Percentiles rank a stretch among this genome's conserved stretches.
phyloP scores from a whole-genome alignment of 2,888 invertebrate genomes.

The Ochropleura plecta region DNA sequence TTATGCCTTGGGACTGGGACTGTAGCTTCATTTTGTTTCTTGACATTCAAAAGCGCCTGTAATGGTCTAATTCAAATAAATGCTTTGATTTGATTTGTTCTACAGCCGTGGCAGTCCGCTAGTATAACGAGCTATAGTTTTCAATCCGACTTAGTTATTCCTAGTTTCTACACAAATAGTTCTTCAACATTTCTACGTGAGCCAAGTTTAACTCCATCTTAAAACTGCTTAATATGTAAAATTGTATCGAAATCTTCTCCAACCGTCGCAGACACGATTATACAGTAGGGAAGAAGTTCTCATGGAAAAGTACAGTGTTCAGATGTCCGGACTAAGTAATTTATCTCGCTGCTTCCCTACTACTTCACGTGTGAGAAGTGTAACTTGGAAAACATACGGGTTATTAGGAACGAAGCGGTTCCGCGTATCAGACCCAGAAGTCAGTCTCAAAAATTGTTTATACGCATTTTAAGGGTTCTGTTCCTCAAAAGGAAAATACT shows the following conservation, averaged over 20 bases:
- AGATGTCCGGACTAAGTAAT: slow-evolving; percentile 74
- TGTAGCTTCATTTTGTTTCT: too few relatives aligned
- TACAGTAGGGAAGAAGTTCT: slow-evolving; percentile 55
- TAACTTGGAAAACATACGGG: slow-evolving; percentile 59
- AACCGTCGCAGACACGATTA: slow-evolving; percentile 58
- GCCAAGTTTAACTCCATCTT: slow-evolving; percentile 50
- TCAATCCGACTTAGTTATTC: slow-evolving; percentile 4
- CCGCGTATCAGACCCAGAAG: neutral
- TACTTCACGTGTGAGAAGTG: slow-evolving; percentile 69
- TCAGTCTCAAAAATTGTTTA: too few relatives aligned
- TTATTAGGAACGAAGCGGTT: slow-evolving; percentile 8
- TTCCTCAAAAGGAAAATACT: too few relatives aligned
- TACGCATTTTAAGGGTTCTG: too few relatives aligned
- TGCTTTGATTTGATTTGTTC: too few relatives aligned
- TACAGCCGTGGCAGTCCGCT: neutral
- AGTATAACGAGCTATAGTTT: neutral
- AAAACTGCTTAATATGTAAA: slow-evolving; percentile 62
- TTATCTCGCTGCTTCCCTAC: slow-evolving; percentile 67
- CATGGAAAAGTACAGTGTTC: slow-evolving; percentile 69
- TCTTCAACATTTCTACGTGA: slow-evolving; percentile 11
- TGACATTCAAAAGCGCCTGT: too few relatives aligned
- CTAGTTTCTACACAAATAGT: slow-evolving; percentile 12
- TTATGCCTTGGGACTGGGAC: too few relatives aligned
- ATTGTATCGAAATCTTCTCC: slow-evolving; percentile 57
- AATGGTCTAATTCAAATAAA: too few relatives aligned